Evolutionary conservation across 2,888 invertebrate species (phyloP), one percentile per base, ranked within the genome.

Genomic region (Deroplatys truncata): DNA sequence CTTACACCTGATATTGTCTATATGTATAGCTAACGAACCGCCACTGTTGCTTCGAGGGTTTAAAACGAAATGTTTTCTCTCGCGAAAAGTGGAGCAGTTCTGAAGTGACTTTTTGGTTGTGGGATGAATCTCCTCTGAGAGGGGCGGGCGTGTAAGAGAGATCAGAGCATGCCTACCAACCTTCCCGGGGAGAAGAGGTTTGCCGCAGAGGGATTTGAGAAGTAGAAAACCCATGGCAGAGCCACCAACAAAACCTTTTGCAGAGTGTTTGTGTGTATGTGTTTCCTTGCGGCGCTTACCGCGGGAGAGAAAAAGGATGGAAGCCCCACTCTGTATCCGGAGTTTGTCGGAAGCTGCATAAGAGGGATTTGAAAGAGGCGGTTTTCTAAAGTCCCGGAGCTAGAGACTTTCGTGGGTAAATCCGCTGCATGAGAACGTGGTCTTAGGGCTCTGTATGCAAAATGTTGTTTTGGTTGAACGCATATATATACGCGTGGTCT

Each of bases 161-260:
- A 72, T 72, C 56, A 72, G 56, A 72, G 56, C 56, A 25, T 72
- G 56, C 56, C 56, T 72, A 72, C 56, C 25, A 72, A 72, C 56
- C 56, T 72, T 72, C 56, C 20, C 20, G 20, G 56, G 56, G 56
- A 72, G 56, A 72, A 72, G 56, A 72, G 56, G 56, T 72, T 87
- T 87, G 83, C 87, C 87, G 87, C 87, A 83, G 83, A 83, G 87
- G 87, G 87, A 87, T 87, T 87, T 87, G 56, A 72, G 56, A 72
- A 72, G 56, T 72, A 72, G 56, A 72, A 72, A 72, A 72, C 56
- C 56, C 56, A 72, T 72, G 56, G 56, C 56, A 72, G 56, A 72
- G 56, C 56, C 56, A 72, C 56, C 56, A 72, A 72, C 56, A 72
- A 72, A 72, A 72, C 56, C 56, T 72, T 72, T 72, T 72, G 56